Conservation (phyloP, 2,888 invertebrate species). For the Cataglyphis altisquamis region DNA sequence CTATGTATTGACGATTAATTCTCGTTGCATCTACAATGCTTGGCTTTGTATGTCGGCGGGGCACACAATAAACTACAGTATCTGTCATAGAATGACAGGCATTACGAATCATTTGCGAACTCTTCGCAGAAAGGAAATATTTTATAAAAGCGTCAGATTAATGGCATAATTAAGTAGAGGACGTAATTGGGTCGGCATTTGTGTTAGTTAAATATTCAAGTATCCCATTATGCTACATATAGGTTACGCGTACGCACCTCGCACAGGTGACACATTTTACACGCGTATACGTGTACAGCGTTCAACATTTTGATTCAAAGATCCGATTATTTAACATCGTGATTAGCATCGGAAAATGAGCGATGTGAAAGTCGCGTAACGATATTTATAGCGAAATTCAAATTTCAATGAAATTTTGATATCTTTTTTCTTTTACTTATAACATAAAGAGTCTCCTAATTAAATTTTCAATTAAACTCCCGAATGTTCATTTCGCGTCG, state of each 20-base stretch:
- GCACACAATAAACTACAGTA: slow-evolving; percentile 17
- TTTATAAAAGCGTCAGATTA: slow-evolving; percentile 59
- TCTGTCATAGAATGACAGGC: neutral
- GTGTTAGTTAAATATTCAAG: slow-evolving; percentile 70
- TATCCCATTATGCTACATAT: slow-evolving; percentile 62
- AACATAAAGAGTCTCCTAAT: neutral
- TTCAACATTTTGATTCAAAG: slow-evolving; percentile 47
- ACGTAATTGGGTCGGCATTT: slow-evolving; percentile 53
- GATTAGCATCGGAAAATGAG: slow-evolving; percentile 16
- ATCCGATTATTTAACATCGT: slow-evolving; percentile 5
- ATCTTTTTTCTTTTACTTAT: neutral
- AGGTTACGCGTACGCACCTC: slow-evolving; percentile 9
- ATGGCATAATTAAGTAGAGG: slow-evolving; percentile 57
- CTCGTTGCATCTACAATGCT: neutral
- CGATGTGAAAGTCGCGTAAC: neutral
- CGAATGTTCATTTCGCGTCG: neutral
- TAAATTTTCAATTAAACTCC: neutral
- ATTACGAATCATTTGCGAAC: slow-evolving; percentile 24
- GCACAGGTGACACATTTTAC: slow-evolving; percentile 19
- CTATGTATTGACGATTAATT: slow-evolving; percentile 11
- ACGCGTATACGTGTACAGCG: neutral
- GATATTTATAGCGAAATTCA: neutral
- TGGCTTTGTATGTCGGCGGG: neutral
- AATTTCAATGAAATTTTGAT: neutral
- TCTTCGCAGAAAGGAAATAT: slow-evolving; percentile 52